These are phyloP conservation scores for Agelaius tricolor DNA, from an alignment of 2,113 vertebrate species.

Conservation along the genomic window DNA sequence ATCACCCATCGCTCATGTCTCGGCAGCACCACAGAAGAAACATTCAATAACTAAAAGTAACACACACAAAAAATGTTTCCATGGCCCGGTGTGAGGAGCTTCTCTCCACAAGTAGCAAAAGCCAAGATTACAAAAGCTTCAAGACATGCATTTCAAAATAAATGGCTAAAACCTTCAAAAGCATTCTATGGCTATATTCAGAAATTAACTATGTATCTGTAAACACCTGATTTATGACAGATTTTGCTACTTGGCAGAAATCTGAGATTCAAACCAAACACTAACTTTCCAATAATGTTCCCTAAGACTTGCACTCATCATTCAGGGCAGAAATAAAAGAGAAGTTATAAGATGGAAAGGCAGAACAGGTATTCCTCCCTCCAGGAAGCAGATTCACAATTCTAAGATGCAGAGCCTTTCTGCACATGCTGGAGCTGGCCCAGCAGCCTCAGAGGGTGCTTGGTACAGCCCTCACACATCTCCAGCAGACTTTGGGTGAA, in stretches of 20 bases:
- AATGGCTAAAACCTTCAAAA: neutral
- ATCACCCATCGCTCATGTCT: neutral
- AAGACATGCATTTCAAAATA: neutral
- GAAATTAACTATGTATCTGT: neutral
- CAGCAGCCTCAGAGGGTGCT: rapidly evolving
- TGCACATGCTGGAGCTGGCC: neutral
- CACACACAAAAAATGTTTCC: neutral
- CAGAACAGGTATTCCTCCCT: neutral
- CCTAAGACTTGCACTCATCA: neutral
- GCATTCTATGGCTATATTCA: neutral
- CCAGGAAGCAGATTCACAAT: neutral
- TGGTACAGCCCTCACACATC: neutral
- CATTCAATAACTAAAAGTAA: neutral
- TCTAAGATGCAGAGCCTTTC: neutral
- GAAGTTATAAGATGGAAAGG: neutral
- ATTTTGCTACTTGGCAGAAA: neutral
- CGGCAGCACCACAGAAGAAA: neutral
- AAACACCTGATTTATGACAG: neutral
- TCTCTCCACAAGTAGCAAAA: neutral
- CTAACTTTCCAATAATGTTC: neutral
- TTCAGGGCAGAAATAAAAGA: neutral
- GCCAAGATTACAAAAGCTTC: neutral
- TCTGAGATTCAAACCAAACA: neutral
- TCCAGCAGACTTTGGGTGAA: neutral
- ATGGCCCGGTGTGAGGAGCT: neutral